These are phyloP conservation scores for Eristalis pertinax DNA, from an alignment of 2,888 invertebrate species.

Conservation along the genomic window DNA sequence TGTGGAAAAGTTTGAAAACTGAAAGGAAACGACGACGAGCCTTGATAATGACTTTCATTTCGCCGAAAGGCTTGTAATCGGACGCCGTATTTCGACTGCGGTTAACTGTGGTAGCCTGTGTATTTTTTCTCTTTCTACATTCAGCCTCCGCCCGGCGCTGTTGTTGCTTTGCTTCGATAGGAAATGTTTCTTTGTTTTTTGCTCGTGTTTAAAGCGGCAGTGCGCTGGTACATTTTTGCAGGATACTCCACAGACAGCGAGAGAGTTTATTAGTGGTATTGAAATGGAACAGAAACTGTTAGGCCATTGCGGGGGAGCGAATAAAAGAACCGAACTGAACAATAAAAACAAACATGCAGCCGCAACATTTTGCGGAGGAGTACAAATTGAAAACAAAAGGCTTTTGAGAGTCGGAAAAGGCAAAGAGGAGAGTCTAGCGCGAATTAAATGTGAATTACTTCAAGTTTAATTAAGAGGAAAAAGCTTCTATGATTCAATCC, in stretches of 20 bases:
- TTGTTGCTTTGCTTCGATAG: not conserved
- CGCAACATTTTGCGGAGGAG: conserved; percentile 20
- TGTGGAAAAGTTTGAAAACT: conserved; percentile 31
- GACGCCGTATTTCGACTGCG: conserved; percentile 49
- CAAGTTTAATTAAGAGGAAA: not conserved
- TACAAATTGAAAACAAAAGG: conserved; percentile 37
- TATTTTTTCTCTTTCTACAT: not conserved
- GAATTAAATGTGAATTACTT: not conserved
- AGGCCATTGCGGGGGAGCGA: conserved; percentile 12
- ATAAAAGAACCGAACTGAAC: conserved; percentile 4
- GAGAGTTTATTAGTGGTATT: conserved; percentile 50
- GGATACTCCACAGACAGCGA: conserved; percentile 4
- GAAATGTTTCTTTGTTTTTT: conserved; percentile 18
- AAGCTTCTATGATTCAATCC: not conserved
- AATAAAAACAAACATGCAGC: conserved; percentile 26
- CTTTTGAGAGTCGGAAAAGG: not conserved
- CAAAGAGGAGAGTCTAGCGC: not conserved
- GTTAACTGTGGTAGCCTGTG: conserved; percentile 35
- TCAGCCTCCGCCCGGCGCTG: not conserved
- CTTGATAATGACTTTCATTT: conserved; percentile 66
- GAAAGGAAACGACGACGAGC: conserved; percentile 43
- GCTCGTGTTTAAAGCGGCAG: conserved; percentile 25
- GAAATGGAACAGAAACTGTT: conserved; percentile 40
- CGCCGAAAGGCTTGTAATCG: conserved; percentile 66
- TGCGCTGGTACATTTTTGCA: conserved; percentile 1